Base-by-base conservation (phyloP, 2,888 invertebrate genomes). In the Leptarthrus brevirostris region DNA sequence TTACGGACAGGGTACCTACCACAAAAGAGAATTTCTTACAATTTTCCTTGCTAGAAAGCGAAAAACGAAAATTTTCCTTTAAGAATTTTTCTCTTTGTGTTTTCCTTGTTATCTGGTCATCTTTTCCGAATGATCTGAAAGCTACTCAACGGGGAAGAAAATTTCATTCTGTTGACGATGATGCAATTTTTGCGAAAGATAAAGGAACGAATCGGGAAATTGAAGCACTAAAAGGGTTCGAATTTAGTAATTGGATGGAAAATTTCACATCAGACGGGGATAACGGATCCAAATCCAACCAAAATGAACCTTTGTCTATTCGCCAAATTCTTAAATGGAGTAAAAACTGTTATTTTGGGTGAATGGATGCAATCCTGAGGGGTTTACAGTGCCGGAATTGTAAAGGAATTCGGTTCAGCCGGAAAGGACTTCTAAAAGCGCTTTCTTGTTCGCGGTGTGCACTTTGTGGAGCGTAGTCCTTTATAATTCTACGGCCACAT, bases 231-330 rank as follows among this genome's bases (percentile, higher is more conserved):
- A 58, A 58, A 58, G 34, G 30, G 58, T 58, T 58, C 36, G 36
- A 58, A 58, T 58, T 58, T 58, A 34, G 58, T 58, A 58, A 58
- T 58, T 58, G 58, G 58, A 58, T 58, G 58, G 58, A 58, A 58
- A 58, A 58, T 58, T 58, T 36, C 36, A 18, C 36, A 36, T 58
- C 34, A 58, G 5, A 8, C 2, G n/a, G 12, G 12, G 12, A 40
- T 40, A 30, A 30, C 4, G 30, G 30, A n/a, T n/a, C n/a, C n/a
- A n/a, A 44, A 44, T 44, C 3, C 3, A 8, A 8, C 12, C 44
- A 44, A 44, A 44, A 14, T 44, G 44, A 12, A n/a, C 44, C 44
- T 14, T 44, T 12, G 44, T 44, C 44, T 14, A 44, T n/a, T n/a
- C n/a, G n/a, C n/a, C n/a, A n/a, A n/a, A n/a, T n/a, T n/a, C n/a